A percentile compares a stretch with the other conserved stretches of the same genome.
phyloP scores from a whole-genome alignment of 2,113 vertebrate species.

The Myotis yumanensis region DNA sequence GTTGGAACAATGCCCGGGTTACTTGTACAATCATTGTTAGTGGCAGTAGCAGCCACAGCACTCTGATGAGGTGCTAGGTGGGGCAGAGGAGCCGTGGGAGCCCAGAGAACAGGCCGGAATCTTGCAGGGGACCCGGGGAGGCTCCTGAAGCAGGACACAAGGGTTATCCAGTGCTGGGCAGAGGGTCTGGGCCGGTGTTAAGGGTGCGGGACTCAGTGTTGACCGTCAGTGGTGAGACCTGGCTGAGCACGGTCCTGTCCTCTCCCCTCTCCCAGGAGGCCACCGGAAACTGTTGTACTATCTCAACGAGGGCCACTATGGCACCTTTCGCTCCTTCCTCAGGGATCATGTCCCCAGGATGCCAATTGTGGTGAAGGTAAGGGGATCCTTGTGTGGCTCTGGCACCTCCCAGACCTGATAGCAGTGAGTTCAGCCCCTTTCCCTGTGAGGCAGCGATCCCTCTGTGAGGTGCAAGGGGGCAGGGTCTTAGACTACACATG shows the following conservation, averaged over 20 bases:
- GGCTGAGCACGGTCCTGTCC: not conserved
- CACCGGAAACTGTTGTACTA: not conserved
- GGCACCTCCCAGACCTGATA: not conserved
- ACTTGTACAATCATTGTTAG: too few species aligned
- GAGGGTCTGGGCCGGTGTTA: not conserved
- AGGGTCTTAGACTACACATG: not conserved
- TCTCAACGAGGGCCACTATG: not conserved
- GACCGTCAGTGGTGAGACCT: too few species aligned
- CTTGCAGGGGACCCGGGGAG: rapidly evolving
- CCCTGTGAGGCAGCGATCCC: not conserved
- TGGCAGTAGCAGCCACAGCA: too few species aligned
- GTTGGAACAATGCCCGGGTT: not conserved
- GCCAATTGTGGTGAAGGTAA: slow-evolving; percentile 45
- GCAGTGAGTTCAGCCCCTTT: too few species aligned
- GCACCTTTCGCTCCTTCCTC: not conserved
- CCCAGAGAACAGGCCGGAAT: not conserved
- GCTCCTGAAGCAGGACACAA: not conserved
- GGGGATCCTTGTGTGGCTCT: not conserved
- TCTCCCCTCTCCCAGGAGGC: not conserved
- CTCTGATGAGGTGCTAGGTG: not conserved
- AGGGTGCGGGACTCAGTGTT: not conserved
- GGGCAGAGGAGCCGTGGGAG: not conserved
- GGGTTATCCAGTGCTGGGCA: too few species aligned
- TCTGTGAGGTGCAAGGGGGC: too few species aligned
- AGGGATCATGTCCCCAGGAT: not conserved